Evolutionary conservation across 2,888 invertebrate genomes (phyloP), one percentile per base, ranked within the genome.

Genomic region (Cataglyphis cursor): DNA sequence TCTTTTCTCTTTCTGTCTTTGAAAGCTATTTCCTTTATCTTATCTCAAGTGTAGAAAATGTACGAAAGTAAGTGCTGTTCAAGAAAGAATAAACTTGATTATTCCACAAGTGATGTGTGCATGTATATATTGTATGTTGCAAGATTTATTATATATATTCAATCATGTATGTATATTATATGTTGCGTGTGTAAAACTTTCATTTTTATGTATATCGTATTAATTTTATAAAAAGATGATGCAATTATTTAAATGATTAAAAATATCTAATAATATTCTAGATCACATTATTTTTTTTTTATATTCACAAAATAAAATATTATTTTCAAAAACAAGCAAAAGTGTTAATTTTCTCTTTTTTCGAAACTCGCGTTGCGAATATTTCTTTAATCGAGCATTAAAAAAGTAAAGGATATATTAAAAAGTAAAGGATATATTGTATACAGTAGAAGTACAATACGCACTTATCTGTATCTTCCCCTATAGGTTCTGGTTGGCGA

Each of bases 21-120:
- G 21, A 70, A 59, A 28, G 24, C 72, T 68, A 21, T 18, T 59
- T 72, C 15, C 5, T 24, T 72, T 80, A 72, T 72, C 59, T 80
- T 59, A 44, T 18, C n/a, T 78, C 41, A 70, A 70, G n/a, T 41
- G 44, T 48, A 24, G 31, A 54, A 66, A 41, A 9, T 51, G 38
- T 44, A 70, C 48, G 44, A 78, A 59, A 24, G 28, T 70, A 70
- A 78, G 15, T 41, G 28, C 21, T 12, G 59, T 59, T 70, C n/a
- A 54, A 35, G 35, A 59, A 12, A 51, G n/a, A 44, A 59, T 35
- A 35, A 48, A 80, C 31, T 59, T 72, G 44, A 72, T 72, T 72
- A 72, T 59, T 80, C 59, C 24, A 8, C 21, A 59, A 35, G 24
- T 41, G 48, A 38, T 59, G 18, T 18, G 6, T 72, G 51, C 8